phyloP scores from a whole-genome alignment of 2,113 vertebrate genomes.

The Notarius quadriscutis region DNA sequence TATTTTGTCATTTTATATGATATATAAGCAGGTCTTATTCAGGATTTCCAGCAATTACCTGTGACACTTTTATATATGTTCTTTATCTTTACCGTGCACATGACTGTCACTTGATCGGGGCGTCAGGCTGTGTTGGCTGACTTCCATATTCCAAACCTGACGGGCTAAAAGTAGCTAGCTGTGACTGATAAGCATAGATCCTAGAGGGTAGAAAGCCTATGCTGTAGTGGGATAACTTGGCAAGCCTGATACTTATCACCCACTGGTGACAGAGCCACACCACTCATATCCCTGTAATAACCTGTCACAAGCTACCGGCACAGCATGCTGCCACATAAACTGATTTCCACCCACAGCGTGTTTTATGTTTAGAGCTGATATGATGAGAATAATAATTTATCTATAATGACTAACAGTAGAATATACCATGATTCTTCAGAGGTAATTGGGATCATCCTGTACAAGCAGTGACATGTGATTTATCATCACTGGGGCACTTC shows the following conservation, averaged over 20 bases:
- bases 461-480: neutral
- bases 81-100: constrained; percentile 10
- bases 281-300: constrained; percentile 8
- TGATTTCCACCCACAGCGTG: neutral
- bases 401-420: neutral
- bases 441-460: neutral
- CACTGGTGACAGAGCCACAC: constrained; percentile 26
- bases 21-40: neutral
- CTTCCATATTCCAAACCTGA: constrained; percentile 31
- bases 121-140: constrained; percentile 36
- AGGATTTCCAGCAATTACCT: constrained; percentile 4
- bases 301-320: constrained; percentile 7
- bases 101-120: constrained; percentile 30
- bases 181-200: constrained; percentile 32
- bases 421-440: neutral
- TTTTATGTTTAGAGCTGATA: neutral
- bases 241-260: constrained; percentile 34
- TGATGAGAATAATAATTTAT: neutral
- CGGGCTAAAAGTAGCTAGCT: constrained; percentile 38
- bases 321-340: neutral
- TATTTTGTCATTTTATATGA: too few species aligned
- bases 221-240: constrained; percentile 19
- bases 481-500: neutral
- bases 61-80: constrained; percentile 14
- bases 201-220: constrained; percentile 15